These are phyloP conservation scores for Acrossocheilus fasciatus DNA, from an alignment of 2,797 vertebrate genomes.

Conservation along the genomic window DNA sequence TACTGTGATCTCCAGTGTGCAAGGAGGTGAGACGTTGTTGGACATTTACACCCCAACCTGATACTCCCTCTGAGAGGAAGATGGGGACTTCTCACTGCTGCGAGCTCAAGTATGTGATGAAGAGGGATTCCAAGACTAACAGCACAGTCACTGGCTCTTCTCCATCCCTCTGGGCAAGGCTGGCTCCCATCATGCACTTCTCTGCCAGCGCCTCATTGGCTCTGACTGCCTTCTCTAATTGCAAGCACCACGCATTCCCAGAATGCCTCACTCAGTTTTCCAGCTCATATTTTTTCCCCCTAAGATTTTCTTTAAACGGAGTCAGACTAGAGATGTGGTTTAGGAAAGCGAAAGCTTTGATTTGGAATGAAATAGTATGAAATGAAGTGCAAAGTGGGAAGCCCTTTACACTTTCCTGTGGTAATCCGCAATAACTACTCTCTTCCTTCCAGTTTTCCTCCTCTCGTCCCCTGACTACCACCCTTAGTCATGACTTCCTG, in stretches of 20 bases:
- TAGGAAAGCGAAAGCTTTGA: conserved; percentile 53
- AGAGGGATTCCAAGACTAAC: conserved; percentile 70
- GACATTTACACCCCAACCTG: conserved; percentile 63
- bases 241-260: conserved; percentile 55
- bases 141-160: conserved; percentile 63
- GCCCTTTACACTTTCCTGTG: conserved; percentile 42
- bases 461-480: background rate
- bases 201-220: conserved; percentile 50
- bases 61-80: conserved; percentile 63
- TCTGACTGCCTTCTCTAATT: conserved; percentile 42
- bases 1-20: conserved; percentile 24
- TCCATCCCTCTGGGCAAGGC: conserved; percentile 64
- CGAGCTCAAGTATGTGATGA: conserved; percentile 36
- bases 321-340: conserved; percentile 56
- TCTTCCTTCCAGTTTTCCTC: conserved; percentile 44
- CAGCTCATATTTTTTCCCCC: background rate
- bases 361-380: conserved; percentile 60
- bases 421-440: conserved; percentile 48
- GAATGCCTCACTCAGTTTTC: conserved; percentile 53
- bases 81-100: conserved; percentile 58
- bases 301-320: conserved; percentile 56
- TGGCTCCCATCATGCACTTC: conserved; percentile 55
- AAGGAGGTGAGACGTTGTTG: conserved; percentile 69
- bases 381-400: conserved; percentile 67
- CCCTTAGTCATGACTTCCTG: background rate